phyloP scores from a whole-genome alignment of 2,888 invertebrate genomes.

The Tanytarsus gracilentus region DNA sequence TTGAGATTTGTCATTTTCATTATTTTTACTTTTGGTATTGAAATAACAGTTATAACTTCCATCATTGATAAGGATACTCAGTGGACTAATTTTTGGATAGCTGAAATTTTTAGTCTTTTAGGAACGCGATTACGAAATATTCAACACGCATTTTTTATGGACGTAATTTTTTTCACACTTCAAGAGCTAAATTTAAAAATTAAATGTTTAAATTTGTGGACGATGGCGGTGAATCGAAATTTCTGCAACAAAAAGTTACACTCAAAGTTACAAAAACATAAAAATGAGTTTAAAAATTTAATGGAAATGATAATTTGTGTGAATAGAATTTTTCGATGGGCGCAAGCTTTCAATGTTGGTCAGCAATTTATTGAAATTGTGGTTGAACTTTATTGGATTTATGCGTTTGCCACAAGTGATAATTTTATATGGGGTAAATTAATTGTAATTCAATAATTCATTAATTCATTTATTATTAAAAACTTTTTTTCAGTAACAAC shows the following conservation, averaged over 20 bases:
- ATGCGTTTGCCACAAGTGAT: background rate
- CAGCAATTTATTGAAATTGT: slow-evolving; percentile 14
- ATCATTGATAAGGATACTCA: background rate
- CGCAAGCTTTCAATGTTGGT: slow-evolving; percentile 17
- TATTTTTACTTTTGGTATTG: background rate
- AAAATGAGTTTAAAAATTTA: slow-evolving; percentile 9
- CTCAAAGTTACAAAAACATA: too few relatives aligned
- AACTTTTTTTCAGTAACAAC: background rate
- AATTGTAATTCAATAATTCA: background rate
- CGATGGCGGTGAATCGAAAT: too few relatives aligned
- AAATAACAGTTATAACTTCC: background rate
- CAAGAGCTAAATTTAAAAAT: background rate
- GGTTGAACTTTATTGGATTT: slow-evolving; percentile 18
- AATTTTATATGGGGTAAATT: slow-evolving; percentile 12
- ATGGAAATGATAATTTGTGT: slow-evolving; percentile 24
- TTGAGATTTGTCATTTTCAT: slow-evolving; percentile 7
- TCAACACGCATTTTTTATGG: slow-evolving; percentile 13
- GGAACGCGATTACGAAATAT: slow-evolving; percentile 2
- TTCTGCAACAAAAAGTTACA: too few relatives aligned
- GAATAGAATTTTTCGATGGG: slow-evolving; percentile 10
- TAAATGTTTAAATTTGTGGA: background rate
- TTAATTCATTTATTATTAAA: background rate
- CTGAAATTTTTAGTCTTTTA: slow-evolving; percentile 4
- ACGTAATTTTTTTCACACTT: background rate
- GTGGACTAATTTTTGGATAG: slow-evolving; percentile 15